These are phyloP conservation scores for Podarcis lilfordi DNA, from an alignment of 2,797 vertebrate genomes.

Conservation along the genomic window DNA sequence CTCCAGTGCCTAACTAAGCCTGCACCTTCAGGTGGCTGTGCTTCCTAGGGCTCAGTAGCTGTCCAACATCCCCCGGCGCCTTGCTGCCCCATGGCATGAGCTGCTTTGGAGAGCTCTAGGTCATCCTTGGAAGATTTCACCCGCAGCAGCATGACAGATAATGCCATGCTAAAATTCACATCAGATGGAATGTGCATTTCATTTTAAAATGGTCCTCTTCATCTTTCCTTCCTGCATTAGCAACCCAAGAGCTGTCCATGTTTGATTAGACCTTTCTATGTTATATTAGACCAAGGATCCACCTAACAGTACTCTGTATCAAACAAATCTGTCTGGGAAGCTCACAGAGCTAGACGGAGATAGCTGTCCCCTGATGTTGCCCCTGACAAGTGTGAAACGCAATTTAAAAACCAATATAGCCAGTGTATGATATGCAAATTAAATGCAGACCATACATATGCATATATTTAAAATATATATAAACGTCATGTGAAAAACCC, in stretches of 20 bases:
- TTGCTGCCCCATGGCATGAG: too few relatives aligned
- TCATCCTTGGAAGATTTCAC: too few relatives aligned
- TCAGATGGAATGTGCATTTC: background rate
- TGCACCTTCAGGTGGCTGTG: too few relatives aligned
- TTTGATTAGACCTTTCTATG: background rate
- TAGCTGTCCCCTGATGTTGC: background rate
- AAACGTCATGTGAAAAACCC: background rate
- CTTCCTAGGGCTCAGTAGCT: too few relatives aligned
- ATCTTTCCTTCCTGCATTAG: background rate
- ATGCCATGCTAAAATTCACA: background rate
- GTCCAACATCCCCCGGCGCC: too few relatives aligned
- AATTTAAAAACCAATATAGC: background rate
- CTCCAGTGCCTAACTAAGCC: too few relatives aligned
- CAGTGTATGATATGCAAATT: too few relatives aligned
- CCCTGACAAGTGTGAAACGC: background rate
- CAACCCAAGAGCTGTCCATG: background rate
- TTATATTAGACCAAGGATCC: background rate
- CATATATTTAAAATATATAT: background rate
- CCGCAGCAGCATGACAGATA: too few relatives aligned
- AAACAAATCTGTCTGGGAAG: background rate
- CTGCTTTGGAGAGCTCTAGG: too few relatives aligned
- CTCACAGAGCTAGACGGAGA: background rate
- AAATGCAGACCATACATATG: too few relatives aligned
- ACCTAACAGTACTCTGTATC: background rate
- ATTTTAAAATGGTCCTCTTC: background rate